Base-by-base conservation (phyloP, 2,113 vertebrate genomes). In the Ariopsis seemanni region DNA sequence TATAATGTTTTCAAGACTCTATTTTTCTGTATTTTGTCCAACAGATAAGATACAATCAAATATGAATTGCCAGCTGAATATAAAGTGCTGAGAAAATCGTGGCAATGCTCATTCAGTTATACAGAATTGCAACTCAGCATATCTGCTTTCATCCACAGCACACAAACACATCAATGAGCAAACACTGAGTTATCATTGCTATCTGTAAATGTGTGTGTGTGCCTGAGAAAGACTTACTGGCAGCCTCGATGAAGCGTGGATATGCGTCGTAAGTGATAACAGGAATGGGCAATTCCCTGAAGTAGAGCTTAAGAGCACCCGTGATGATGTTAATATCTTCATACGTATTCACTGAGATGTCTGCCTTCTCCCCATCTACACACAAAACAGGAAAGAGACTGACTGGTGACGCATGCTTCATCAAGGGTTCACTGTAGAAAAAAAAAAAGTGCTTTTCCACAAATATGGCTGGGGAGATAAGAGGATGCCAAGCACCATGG, bases 281-380 rank as follows among this genome's bases (percentile, higher is more conserved):
- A 81, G 98, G 98, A 92, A 99, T 99, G 15, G 98, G 98, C 92
- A 99, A 95, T 92, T 99, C 98, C 95, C 98, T 97, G 97, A 99
- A 99, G 96, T 99, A 99, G 84, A 99, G 96, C 93, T 99, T 99
- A 92, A 99, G 97, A 74, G 98, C 98, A 87, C 98, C 98, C 5
- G 97, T 97, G 96, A 99, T 99, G 93, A 99, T 97, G 95, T 99
- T 99, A 94, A 99, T 99, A 94, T 99, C 98, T 95, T 99, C 98
- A 92, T 99, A 99, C 91, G 96, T 95, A 90, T 96, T 98, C 80
- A 97, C 95, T 86, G 98, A 99, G 93, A 99, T 99, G 90, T 99
- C 98, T 25, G 97, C 98, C 92, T 98, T 99, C 91, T 99, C 98
- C 84, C 98, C 98, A 86, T 99, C 98, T 99, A 95, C 91, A 88